Evolutionary conservation across 2,797 vertebrate genomes (phyloP).

Genomic region (Calcarius lapponicus): DNA sequence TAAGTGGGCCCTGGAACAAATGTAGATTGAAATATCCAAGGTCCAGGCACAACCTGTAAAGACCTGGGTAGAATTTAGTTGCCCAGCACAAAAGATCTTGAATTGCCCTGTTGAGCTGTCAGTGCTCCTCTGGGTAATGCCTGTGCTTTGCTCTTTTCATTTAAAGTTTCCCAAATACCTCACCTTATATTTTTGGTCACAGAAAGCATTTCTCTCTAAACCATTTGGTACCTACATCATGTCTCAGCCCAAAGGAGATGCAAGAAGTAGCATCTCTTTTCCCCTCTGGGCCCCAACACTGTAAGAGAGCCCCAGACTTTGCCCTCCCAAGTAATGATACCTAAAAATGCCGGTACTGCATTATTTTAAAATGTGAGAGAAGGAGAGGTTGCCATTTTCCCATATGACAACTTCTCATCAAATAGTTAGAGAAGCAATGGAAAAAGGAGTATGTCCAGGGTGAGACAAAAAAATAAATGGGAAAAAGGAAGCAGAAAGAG

Average conservation of each 20-base stretch:
- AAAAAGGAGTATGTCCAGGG: not conserved
- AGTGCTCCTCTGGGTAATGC: not conserved
- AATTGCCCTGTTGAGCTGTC: not conserved
- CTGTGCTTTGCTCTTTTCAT: not conserved
- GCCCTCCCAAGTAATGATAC: not conserved
- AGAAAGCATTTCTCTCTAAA: not conserved
- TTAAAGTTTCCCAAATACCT: not conserved
- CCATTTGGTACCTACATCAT: not conserved
- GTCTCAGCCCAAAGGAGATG: not conserved
- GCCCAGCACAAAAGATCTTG: not conserved
- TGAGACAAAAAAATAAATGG: not conserved
- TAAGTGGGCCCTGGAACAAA: not conserved
- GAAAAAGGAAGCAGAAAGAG: not conserved
- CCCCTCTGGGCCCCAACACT: not conserved
- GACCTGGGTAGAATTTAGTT: not conserved
- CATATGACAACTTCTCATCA: not conserved
- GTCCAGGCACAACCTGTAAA: not conserved
- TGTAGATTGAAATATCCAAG: not conserved
- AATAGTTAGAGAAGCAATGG: not conserved
- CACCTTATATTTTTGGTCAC: not conserved
- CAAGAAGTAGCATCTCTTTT: not conserved
- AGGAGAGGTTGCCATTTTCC: not conserved
- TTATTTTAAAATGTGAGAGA: not conserved
- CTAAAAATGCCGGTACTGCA: not conserved
- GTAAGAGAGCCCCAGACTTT: not conserved